phyloP scores from a whole-genome alignment of 2,888 invertebrate species.

The Cephus runcator region DNA sequence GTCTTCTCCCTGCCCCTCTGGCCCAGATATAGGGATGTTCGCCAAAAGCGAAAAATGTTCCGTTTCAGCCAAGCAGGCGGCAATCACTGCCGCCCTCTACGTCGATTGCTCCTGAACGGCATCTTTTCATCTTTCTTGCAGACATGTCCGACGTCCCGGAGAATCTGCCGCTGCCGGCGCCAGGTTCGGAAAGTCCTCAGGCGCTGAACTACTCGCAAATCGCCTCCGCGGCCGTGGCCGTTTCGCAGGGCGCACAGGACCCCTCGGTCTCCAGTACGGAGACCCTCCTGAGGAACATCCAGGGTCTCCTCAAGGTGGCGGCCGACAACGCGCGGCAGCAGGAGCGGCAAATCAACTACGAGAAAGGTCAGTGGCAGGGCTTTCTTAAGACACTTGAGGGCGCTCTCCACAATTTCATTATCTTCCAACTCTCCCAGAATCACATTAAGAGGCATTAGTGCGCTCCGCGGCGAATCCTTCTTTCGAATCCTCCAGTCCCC shows the following conservation, averaged over 20 bases:
- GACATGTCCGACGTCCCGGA: conserved; percentile 83
- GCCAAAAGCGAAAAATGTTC: no score
- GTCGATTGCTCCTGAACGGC: no score
- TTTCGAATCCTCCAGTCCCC: conserved; percentile 15
- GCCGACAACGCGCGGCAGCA: conserved; percentile 97
- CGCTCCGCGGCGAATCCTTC: background rate
- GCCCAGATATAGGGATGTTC: no score
- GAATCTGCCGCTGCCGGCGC: conserved; percentile 74
- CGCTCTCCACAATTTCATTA: conserved; percentile 65
- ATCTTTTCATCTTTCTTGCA: conserved; percentile 55
- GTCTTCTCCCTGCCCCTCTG: background rate
- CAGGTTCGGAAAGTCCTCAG: conserved; percentile 69
- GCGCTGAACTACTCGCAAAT: conserved; percentile 86
- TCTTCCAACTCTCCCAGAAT: conserved; percentile 61
- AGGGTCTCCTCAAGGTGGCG: conserved; percentile 95
- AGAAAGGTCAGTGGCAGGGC: conserved; percentile 84
- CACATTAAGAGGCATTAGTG: conserved; percentile 59
- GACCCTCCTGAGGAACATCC: conserved; percentile 93
- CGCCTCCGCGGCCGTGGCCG: conserved; percentile 73
- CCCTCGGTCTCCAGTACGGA: conserved; percentile 86
- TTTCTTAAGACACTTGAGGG: conserved; percentile 64
- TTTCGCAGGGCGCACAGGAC: conserved; percentile 70
- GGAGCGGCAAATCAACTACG: conserved; percentile 94
- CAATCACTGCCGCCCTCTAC: no score
- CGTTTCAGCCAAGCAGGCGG: no score